Conservation (phyloP, 2,797 vertebrate genomes). For the Premnoplex brunnescens region DNA sequence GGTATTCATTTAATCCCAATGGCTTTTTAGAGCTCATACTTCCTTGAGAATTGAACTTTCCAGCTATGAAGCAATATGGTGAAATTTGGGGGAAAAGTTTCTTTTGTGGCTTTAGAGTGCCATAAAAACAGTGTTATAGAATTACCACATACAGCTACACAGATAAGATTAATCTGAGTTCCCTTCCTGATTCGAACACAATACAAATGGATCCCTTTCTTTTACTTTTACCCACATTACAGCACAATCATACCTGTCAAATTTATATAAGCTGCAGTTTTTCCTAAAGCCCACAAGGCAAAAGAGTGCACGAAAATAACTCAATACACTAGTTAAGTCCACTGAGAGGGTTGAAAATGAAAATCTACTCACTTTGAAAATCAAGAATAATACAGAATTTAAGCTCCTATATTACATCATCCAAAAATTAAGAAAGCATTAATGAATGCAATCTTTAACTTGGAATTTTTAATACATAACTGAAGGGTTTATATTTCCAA, state of each 20-base stretch:
- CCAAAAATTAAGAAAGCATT: not conserved
- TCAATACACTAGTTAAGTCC: not conserved
- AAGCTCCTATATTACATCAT: not conserved
- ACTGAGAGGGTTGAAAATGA: constrained; percentile 2
- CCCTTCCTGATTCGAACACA: not conserved
- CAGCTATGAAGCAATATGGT: not conserved
- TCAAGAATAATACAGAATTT: not conserved
- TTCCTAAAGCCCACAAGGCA: not conserved
- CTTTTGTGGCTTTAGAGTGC: not conserved
- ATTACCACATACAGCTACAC: not conserved
- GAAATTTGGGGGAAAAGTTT: not conserved
- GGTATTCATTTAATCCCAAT: not conserved
- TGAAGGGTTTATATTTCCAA: not conserved
- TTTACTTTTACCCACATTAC: not conserved
- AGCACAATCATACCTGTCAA: not conserved
- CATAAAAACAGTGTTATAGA: not conserved
- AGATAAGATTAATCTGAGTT: not conserved
- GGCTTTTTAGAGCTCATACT: not conserved
- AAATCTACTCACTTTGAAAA: not conserved
- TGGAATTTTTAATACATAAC: not conserved
- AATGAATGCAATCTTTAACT: not conserved
- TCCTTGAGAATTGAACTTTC: not conserved
- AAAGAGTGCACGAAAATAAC: not conserved
- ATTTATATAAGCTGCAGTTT: not conserved
- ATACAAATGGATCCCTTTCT: not conserved